Percentiles rank a stretch among this genome's conserved stretches.
These are phyloP conservation scores for Sarcophaga bullata DNA, from an alignment of 1,140 invertebrate genomes.

Conservation along the genomic window DNA sequence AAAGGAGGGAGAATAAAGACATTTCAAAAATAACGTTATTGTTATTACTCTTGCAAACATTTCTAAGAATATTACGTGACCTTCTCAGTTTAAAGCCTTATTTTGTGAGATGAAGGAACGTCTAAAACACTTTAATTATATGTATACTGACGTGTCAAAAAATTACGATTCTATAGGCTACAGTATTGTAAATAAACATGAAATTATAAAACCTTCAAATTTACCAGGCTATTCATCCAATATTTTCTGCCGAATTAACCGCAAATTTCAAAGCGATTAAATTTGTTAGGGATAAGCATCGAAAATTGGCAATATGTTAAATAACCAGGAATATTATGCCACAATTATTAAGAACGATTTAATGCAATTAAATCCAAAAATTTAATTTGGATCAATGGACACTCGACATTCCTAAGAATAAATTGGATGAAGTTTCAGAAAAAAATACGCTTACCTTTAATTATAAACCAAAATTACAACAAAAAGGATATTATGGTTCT, in stretches of 20 bases:
- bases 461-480: neutral
- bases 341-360: neutral
- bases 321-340: too few relatives aligned
- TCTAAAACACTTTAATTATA: neutral
- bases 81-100: neutral
- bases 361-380: neutral
- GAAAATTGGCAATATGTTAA: too few relatives aligned
- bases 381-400: neutral
- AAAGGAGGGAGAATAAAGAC: neutral
- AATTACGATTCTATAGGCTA: too few relatives aligned
- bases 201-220: too few relatives aligned
- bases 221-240: constrained; percentile 2
- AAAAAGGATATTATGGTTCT: neutral
- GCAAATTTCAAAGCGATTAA: neutral
- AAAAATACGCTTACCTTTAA: neutral
- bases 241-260: constrained; percentile 20
- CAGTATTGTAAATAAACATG: too few relatives aligned
- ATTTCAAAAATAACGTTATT: neutral
- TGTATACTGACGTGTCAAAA: too few relatives aligned
- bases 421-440: neutral
- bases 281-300: neutral
- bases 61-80: neutral
- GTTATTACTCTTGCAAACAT: neutral
- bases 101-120: neutral
- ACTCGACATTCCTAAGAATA: neutral